phyloP scores from a whole-genome alignment of 2,113 vertebrate species.

The Epinephelus lanceolatus region DNA sequence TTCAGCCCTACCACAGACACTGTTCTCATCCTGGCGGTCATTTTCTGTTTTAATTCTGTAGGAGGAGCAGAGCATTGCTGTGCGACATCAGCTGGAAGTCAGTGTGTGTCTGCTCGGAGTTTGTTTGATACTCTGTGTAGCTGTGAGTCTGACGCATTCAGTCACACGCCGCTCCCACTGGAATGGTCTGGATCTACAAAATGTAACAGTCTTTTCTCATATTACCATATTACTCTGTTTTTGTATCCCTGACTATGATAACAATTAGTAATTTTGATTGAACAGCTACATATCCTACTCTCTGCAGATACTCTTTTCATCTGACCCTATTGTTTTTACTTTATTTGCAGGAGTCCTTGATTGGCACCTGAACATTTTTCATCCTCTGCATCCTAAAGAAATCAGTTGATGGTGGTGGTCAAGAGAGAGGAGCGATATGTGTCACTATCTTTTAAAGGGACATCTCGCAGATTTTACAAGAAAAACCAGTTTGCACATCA shows the following conservation, averaged over 20 bases:
- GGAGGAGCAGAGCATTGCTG: slow-evolving; percentile 78
- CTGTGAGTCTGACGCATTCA: slow-evolving; percentile 66
- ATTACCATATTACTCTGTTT: not conserved
- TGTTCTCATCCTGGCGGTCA: not conserved
- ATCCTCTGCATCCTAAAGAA: slow-evolving; percentile 26
- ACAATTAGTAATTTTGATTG: not conserved
- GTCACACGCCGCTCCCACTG: slow-evolving; percentile 37
- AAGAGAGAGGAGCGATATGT: not conserved
- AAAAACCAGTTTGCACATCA: not conserved
- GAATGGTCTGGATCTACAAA: slow-evolving; percentile 69
- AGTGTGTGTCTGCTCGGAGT: slow-evolving; percentile 75
- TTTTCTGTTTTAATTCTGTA: slow-evolving; percentile 49
- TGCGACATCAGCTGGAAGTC: slow-evolving; percentile 78
- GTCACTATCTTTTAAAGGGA: not conserved
- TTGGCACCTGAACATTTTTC: slow-evolving; percentile 64
- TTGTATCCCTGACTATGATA: not conserved
- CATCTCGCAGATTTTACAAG: not conserved
- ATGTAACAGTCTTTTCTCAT: slow-evolving; percentile 60
- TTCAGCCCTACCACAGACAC: not conserved
- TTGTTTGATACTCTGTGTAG: slow-evolving; percentile 79
- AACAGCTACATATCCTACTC: not conserved
- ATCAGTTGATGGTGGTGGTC: not conserved
- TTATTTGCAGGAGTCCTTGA: slow-evolving; percentile 77
- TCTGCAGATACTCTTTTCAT: not conserved
- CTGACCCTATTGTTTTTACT: slow-evolving; percentile 16